Conservation (phyloP, 2,888 invertebrate species). For the Tachina lurida region DNA sequence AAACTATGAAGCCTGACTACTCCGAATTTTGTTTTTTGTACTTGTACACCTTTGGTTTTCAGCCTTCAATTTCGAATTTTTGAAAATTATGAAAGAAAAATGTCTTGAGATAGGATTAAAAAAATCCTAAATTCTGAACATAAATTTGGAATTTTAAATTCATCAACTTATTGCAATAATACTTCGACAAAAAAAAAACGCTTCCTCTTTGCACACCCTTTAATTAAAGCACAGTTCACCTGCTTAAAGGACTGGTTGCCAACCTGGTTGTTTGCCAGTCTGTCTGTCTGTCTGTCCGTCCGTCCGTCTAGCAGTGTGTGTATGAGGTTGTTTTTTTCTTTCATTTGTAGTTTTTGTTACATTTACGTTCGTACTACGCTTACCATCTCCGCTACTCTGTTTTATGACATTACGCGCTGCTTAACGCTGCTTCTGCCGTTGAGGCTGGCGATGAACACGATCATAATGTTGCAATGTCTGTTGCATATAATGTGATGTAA, state of each 20-base stretch:
- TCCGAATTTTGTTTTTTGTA: too few relatives aligned
- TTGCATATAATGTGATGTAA: slow-evolving; percentile 54
- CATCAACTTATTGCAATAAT: too few relatives aligned
- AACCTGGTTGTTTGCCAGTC: slow-evolving; percentile 23
- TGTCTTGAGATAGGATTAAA: too few relatives aligned
- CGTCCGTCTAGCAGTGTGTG: slow-evolving; percentile 28
- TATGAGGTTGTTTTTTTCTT: neutral
- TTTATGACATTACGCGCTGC: slow-evolving; percentile 65
- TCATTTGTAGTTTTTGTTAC: slow-evolving; percentile 45
- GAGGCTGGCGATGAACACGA: slow-evolving; percentile 31
- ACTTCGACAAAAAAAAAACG: neutral
- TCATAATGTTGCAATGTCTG: slow-evolving; percentile 37
- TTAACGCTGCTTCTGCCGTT: slow-evolving; percentile 51
- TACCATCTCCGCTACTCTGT: slow-evolving; percentile 53
- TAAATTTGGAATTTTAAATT: too few relatives aligned
- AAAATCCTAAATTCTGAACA: too few relatives aligned
- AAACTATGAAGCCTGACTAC: too few relatives aligned
- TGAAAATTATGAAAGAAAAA: too few relatives aligned
- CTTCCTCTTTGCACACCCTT: slow-evolving; percentile 30
- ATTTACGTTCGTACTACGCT: slow-evolving; percentile 41
- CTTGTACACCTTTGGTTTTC: too few relatives aligned
- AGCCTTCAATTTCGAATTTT: too few relatives aligned
- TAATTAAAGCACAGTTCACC: slow-evolving; percentile 64
- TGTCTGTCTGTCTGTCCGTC: slow-evolving; percentile 22
- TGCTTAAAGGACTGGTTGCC: slow-evolving; percentile 61